phyloP scores from a whole-genome alignment of 2,888 invertebrate species.

The Phortica okadai region DNA sequence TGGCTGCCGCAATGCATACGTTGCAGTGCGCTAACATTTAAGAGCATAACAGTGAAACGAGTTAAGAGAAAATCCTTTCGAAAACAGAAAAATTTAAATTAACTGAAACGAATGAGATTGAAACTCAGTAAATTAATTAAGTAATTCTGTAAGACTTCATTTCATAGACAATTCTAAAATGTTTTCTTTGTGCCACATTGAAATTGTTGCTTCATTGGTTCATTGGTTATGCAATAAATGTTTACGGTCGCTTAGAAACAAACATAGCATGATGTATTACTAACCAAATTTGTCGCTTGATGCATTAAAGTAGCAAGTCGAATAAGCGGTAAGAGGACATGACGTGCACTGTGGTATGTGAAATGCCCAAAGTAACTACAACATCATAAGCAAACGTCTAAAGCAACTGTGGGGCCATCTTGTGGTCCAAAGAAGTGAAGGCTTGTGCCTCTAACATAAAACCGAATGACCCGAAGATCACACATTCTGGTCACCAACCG shows the following conservation, averaged over 20 bases:
- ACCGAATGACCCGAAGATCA: conserved; percentile 3
- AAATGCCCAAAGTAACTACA: conserved; percentile 38
- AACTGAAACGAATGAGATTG: conserved; percentile 33
- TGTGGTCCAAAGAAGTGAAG: conserved; percentile 17
- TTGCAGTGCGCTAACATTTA: conserved; percentile 59
- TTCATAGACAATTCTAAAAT: too few relatives aligned
- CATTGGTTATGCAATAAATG: too few relatives aligned
- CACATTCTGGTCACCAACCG: background rate
- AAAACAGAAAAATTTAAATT: background rate
- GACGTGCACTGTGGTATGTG: background rate
- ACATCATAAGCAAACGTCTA: conserved; percentile 34
- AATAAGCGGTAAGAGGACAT: too few relatives aligned
- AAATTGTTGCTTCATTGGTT: background rate
- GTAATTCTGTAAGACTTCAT: too few relatives aligned
- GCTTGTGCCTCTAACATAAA: background rate
- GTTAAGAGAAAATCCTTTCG: conserved; percentile 19
- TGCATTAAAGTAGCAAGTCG: background rate
- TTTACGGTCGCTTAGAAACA: conserved; percentile 18
- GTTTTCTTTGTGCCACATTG: background rate
- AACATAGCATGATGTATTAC: conserved; percentile 15
- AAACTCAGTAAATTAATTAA: conserved; percentile 5
- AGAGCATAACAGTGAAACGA: conserved; percentile 58
- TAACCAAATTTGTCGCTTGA: background rate
- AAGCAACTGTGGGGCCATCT: conserved; percentile 38
- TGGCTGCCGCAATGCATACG: too few relatives aligned